A percentile compares a stretch with the other conserved stretches of the same genome.
Evolutionary conservation across 2,797 vertebrate species (phyloP).

Genomic region (Aplochiton taeniatus): DNA sequence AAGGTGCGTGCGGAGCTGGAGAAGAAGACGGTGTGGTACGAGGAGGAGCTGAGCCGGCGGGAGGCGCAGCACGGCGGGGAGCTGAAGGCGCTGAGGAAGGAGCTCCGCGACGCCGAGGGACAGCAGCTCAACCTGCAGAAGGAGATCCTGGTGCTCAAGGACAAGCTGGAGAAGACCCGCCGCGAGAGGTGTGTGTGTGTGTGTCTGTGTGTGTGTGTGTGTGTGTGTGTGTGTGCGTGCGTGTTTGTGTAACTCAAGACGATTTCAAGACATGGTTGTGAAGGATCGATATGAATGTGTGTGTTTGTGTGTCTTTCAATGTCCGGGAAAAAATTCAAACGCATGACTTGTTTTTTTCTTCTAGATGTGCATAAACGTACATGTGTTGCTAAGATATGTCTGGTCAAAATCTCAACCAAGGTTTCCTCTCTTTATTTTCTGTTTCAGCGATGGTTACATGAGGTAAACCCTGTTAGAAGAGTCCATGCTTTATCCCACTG

Average conservation of each 20-base stretch:
- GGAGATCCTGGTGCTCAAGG: conserved; percentile 94
- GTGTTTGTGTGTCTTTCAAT: neutral
- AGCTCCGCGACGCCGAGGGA: conserved; percentile 91
- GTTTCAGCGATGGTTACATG: conserved; percentile 55
- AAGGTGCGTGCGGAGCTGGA: conserved; percentile 91
- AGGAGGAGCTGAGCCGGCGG: conserved; percentile 89
- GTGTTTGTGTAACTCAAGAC: conserved; percentile 41
- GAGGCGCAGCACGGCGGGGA: conserved; percentile 86
- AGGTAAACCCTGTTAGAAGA: conserved; percentile 48
- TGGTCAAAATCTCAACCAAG: neutral
- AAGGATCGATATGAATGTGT: neutral
- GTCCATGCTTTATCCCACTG: too few relatives aligned
- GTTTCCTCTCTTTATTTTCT: conserved; percentile 24
- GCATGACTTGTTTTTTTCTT: too few relatives aligned
- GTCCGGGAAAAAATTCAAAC: too few relatives aligned
- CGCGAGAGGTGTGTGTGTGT: conserved; percentile 84
- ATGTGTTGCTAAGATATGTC: neutral
- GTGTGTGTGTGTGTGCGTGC: conserved; percentile 22
- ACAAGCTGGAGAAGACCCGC: conserved; percentile 95
- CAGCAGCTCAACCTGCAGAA: conserved; percentile 95
- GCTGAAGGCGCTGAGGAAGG: conserved; percentile 91
- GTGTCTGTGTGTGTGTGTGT: neutral
- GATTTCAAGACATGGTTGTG: too few relatives aligned
- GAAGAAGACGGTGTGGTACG: conserved; percentile 89
- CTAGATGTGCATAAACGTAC: neutral